These are phyloP conservation scores for Thinocorus orbignyianus DNA, from an alignment of 2,113 vertebrate genomes.

Conservation along the genomic window DNA sequence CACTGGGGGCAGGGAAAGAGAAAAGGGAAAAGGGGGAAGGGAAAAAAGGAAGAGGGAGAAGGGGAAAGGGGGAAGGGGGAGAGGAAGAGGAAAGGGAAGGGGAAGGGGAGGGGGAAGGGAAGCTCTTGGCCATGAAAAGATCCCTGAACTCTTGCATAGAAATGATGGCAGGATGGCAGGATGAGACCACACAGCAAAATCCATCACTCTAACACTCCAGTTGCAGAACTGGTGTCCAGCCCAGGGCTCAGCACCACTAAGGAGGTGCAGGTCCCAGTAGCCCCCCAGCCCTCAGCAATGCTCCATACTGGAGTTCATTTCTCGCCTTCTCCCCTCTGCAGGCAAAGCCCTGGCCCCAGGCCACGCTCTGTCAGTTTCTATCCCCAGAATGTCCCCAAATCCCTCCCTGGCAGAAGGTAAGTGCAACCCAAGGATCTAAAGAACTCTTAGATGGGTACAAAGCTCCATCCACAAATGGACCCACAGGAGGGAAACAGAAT, in stretches of 20 bases:
- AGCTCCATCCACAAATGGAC: neutral
- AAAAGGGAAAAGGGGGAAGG: too few species aligned
- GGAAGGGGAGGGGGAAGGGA: too few species aligned
- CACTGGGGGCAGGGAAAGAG: neutral
- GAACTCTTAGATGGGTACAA: neutral
- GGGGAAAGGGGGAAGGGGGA: too few species aligned
- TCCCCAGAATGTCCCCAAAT: neutral
- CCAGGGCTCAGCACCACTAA: rapidly evolving
- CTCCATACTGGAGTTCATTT: neutral
- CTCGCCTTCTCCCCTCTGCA: neutral
- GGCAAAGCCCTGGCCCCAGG: neutral
- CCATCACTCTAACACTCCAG: neutral
- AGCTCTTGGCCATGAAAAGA: neutral
- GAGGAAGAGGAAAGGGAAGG: too few species aligned
- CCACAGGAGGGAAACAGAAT: neutral
- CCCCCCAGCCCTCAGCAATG: rapidly evolving
- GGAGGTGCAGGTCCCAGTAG: neutral
- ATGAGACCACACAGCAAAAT: neutral
- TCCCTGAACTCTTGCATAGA: neutral
- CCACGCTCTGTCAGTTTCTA: neutral
- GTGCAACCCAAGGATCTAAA: neutral
- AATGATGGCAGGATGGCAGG: rapidly evolving
- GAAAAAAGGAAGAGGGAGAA: too few species aligned
- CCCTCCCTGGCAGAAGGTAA: neutral
- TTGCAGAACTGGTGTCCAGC: rapidly evolving